These are phyloP conservation scores for Avahi laniger DNA, from an alignment of 2,797 vertebrate species.

Conservation along the genomic window DNA sequence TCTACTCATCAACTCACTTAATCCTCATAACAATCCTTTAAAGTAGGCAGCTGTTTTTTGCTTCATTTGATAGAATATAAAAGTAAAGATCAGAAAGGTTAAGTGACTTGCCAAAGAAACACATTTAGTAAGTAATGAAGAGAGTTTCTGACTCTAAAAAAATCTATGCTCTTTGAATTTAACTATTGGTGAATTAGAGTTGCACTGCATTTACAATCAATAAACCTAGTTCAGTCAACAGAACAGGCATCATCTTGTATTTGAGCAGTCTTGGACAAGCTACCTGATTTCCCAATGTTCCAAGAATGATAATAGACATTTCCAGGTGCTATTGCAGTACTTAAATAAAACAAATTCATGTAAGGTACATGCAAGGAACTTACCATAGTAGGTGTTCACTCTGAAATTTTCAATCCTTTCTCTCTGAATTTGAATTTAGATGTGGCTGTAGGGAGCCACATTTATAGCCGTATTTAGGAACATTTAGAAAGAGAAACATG, in stretches of 20 bases:
- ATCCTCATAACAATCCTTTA: conserved; percentile 48
- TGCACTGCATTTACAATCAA: background rate
- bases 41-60: conserved; percentile 20
- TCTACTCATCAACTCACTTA: conserved; percentile 53
- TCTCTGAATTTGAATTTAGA: background rate
- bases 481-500: background rate
- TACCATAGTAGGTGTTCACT: background rate
- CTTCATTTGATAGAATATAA: conserved; percentile 41
- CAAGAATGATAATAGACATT: background rate
- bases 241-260: background rate
- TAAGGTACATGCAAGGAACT: background rate
- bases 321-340: background rate
- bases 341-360: background rate
- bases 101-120: conserved; percentile 51
- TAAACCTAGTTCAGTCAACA: background rate
- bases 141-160: conserved; percentile 30
- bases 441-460: background rate
- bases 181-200: background rate
- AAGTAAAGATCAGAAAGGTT: conserved; percentile 45
- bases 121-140: background rate
- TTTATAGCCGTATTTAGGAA: background rate
- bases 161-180: background rate
- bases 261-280: background rate
- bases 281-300: background rate
- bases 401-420: background rate